Evolutionary conservation across 2,113 vertebrate species (phyloP), one percentile per base, ranked within the genome.

Genomic region (Hippocampus comes): DNA sequence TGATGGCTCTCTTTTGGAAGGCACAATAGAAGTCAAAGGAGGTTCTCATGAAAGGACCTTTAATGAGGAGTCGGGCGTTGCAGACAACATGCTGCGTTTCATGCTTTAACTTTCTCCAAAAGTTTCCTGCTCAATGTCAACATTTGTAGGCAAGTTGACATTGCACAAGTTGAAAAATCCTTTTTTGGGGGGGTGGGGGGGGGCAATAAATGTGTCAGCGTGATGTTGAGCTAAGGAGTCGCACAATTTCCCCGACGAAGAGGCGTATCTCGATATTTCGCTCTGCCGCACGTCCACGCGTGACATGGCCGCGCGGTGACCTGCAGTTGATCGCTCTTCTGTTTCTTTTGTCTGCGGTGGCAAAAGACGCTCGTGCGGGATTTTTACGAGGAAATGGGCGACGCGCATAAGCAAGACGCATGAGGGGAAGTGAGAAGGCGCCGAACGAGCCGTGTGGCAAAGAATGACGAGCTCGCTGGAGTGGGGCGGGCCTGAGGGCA

Each of bases 1-100:
- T 72, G 74, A 80, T 68, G 67, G 17, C 43, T 70, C 34, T 20
- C 48, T 14, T 34, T 73, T 68, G 63, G 77, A 78, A 79, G 18
- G 25, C 76, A 74, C 63, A 80, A 65, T 25, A 74, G 42, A 69
- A 72, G 73, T 69, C 75, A 21, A 81, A 86, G 78, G 72, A 48
- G 34, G 63, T 78, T 67, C 46, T 70, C 60, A 77, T 78, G 77
- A 77, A 83, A 79, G 49, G 63, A 66, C 56, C 56, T 74, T 76
- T 64, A 76, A 79, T 84, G 78, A 87, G 78, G 74, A 78, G 79
- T 65, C 64, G 72, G 51, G 64, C 68, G 2, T 74, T 30, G 77
- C 38, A 53, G 75, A 76, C 61, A 73, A 63, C 46, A 4, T 53
- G 11, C 14, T 1, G 71, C 60, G 75, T 85, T 88, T 85, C 77